phyloP scores from a whole-genome alignment of 2,888 invertebrate species.

The Habroteleia sp. region DNA sequence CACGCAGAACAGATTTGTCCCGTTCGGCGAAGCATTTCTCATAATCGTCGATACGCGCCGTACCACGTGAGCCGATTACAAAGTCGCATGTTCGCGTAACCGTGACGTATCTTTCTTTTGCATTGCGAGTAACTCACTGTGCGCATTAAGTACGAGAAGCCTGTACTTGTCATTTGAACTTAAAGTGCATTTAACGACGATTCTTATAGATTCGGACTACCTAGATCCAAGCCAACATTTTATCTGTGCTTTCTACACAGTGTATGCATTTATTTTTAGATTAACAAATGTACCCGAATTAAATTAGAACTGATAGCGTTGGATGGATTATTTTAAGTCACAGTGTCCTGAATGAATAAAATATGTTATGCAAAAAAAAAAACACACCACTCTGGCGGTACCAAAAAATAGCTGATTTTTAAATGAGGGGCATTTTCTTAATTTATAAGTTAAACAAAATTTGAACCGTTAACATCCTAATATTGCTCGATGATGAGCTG shows the following conservation, averaged over 20 bases:
- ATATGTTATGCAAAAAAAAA: neutral
- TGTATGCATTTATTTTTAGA: conserved; percentile 23
- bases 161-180: conserved; percentile 36
- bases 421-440: too few relatives aligned
- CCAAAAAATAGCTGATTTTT: too few relatives aligned
- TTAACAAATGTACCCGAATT: conserved; percentile 6
- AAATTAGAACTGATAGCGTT: conserved; percentile 18
- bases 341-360: conserved; percentile 2
- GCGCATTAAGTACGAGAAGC: conserved; percentile 17
- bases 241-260: conserved; percentile 9
- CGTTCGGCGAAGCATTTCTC: conserved; percentile 64
- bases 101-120: conserved; percentile 51
- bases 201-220: conserved; percentile 14
- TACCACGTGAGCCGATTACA: conserved; percentile 62
- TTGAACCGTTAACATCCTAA: too few relatives aligned
- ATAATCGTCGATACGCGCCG: conserved; percentile 61
- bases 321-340: conserved; percentile 10
- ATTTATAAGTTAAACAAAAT: too few relatives aligned
- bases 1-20: conserved; percentile 71
- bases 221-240: conserved; percentile 11
- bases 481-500: too few relatives aligned
- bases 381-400: too few relatives aligned
- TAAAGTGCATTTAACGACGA: conserved; percentile 35
- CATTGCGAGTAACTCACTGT: conserved; percentile 18
- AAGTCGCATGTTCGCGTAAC: conserved; percentile 59